phyloP scores from a whole-genome alignment of 1,140 invertebrate species.

The Drosophila subpulchrella region DNA sequence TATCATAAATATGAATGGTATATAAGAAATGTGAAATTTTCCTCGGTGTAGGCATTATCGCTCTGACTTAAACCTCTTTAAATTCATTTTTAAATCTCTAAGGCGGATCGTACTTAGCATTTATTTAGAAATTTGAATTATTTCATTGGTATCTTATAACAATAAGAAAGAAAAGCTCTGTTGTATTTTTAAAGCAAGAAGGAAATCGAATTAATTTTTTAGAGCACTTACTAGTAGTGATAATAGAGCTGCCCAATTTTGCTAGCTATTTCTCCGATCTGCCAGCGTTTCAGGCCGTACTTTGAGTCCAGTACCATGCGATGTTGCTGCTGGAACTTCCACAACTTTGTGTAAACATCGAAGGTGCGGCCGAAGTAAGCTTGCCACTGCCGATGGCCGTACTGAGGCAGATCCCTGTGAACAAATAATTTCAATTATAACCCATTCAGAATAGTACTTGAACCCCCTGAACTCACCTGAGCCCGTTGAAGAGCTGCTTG shows the following conservation, averaged over 20 bases:
- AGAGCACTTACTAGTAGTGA: slow-evolving; percentile 99
- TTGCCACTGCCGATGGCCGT: slow-evolving; percentile 99
- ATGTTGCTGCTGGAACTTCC: slow-evolving; percentile 99
- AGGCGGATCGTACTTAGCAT: too few species aligned
- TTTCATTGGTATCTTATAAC: too few species aligned
- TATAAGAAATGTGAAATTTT: too few species aligned
- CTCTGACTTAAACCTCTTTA: too few species aligned
- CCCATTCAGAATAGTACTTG: not conserved
- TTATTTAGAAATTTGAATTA: too few species aligned
- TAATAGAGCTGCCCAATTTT: slow-evolving; percentile 99
- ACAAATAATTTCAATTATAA: not conserved
- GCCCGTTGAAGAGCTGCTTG: slow-evolving; percentile 98
- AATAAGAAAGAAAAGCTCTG: too few species aligned
- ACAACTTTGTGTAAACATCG: slow-evolving; percentile 99
- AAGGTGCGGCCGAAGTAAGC: slow-evolving; percentile 98
- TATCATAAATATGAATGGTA: too few species aligned
- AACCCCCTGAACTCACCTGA: slow-evolving; percentile 87
- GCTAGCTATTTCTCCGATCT: slow-evolving; percentile 99
- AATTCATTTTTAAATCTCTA: not conserved
- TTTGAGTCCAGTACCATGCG: slow-evolving; percentile 95
- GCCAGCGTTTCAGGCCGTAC: slow-evolving; percentile 98
- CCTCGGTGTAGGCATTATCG: too few species aligned
- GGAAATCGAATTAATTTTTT: too few species aligned
- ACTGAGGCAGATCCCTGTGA: slow-evolving; percentile 95
- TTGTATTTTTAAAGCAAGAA: too few species aligned